Conservation (phyloP, 2,888 invertebrate species). For the Drosophila lutescens region DNA sequence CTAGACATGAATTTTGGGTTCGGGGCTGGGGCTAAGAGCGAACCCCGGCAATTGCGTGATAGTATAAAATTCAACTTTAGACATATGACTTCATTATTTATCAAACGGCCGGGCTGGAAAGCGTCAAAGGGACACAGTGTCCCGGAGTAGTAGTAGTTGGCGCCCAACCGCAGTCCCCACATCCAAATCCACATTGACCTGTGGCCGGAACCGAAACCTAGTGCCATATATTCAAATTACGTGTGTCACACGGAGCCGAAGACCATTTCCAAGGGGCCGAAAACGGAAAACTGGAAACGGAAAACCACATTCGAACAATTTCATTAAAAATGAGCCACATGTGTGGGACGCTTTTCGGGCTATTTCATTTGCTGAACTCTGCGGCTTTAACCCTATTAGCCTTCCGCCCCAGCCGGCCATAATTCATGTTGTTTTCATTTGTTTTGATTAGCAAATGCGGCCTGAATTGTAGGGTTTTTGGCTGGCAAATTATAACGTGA, state of each 20-base stretch:
- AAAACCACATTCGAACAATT: conserved; percentile 69
- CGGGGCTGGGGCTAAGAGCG: conserved; percentile 3
- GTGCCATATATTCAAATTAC: conserved; percentile 73
- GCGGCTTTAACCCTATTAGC: conserved; percentile 78
- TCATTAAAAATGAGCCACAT: conserved; percentile 62
- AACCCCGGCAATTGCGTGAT: conserved; percentile 70
- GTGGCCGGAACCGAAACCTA: conserved; percentile 44
- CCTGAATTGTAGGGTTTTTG: conserved; percentile 38
- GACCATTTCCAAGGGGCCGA: conserved; percentile 29
- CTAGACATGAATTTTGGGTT: conserved; percentile 9
- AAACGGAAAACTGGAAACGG: conserved; percentile 34
- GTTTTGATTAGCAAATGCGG: conserved; percentile 78
- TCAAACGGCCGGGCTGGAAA: conserved; percentile 64
- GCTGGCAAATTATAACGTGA: conserved; percentile 72
- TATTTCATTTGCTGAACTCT: conserved; percentile 60
- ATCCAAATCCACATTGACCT: conserved; percentile 29
- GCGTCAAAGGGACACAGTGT: conserved; percentile 49
- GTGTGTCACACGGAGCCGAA: conserved; percentile 31
- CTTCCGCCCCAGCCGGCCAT: conserved; percentile 56
- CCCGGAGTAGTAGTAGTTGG: conserved; percentile 50
- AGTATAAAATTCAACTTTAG: conserved; percentile 72
- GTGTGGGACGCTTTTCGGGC: conserved; percentile 45
- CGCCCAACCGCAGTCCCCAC: conserved; percentile 23
- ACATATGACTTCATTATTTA: conserved; percentile 81
- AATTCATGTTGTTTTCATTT: conserved; percentile 79